Evolutionary conservation across 2,888 invertebrate genomes (phyloP).

Genomic region (Trilocha varians): DNA sequence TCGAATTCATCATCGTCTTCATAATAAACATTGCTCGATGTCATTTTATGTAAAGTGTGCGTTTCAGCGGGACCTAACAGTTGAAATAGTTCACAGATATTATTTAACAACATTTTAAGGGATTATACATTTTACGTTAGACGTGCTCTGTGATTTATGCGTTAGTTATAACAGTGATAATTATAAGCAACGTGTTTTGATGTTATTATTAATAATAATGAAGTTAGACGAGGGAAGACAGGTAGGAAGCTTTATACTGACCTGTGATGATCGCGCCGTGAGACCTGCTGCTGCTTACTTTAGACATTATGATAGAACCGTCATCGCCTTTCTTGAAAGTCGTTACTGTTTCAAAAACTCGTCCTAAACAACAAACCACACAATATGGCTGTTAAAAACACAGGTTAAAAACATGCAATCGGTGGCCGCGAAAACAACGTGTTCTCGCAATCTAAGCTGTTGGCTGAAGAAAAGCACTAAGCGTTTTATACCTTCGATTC

Average conservation of each 20-base stretch:
- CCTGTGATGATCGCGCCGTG: slow-evolving; percentile 78
- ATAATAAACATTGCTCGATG: slow-evolving; percentile 72
- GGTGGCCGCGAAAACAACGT: slow-evolving; percentile 40
- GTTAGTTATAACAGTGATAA: background rate
- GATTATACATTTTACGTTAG: background rate
- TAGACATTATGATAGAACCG: slow-evolving; percentile 65
- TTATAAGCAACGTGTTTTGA: background rate
- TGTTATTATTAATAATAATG: background rate
- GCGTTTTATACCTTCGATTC: slow-evolving; percentile 60
- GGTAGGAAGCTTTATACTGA: slow-evolving; percentile 64
- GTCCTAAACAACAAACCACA: slow-evolving; percentile 71
- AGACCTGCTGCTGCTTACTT: slow-evolving; percentile 75
- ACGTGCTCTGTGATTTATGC: slow-evolving; percentile 6
- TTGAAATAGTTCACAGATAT: slow-evolving; percentile 63
- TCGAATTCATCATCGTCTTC: slow-evolving; percentile 60
- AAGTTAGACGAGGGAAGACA: slow-evolving; percentile 34
- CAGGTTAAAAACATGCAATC: slow-evolving; percentile 62
- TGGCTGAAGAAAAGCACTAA: slow-evolving; percentile 21
- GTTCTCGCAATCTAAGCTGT: slow-evolving; percentile 55
- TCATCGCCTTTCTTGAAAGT: slow-evolving; percentile 66
- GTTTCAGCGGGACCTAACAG: slow-evolving; percentile 78
- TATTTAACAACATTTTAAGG: slow-evolving; percentile 19
- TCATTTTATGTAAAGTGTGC: slow-evolving; percentile 78
- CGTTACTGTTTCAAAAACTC: slow-evolving; percentile 70
- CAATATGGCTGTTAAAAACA: slow-evolving; percentile 63